A percentile compares a stretch with the other conserved stretches of the same genome.
Conservation (phyloP, 2,888 invertebrate species). For the Stenodera caucasica region DNA sequence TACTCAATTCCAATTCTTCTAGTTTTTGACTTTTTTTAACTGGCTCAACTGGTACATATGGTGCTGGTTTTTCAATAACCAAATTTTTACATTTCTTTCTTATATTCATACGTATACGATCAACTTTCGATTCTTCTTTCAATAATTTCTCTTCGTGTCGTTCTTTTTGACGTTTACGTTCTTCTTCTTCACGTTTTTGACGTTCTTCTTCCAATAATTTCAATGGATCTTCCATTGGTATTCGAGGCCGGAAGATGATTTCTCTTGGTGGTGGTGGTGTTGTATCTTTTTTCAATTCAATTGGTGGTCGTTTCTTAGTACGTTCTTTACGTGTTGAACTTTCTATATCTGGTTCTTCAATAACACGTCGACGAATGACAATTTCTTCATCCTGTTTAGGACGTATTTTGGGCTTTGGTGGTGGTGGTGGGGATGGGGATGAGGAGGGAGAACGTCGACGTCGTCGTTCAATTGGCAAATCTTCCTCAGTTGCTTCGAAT, state of each 20-base stretch:
- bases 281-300: conserved; percentile 32
- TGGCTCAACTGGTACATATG: conserved; percentile 49
- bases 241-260: conserved; percentile 37
- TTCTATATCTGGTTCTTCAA: conserved; percentile 41
- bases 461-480: conserved; percentile 37
- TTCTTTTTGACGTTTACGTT: conserved; percentile 49
- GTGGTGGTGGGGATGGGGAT: conserved; percentile 31
- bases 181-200: conserved; percentile 48
- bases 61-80: conserved; percentile 47
- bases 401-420: conserved; percentile 36
- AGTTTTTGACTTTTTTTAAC: conserved; percentile 51
- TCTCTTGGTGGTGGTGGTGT: conserved; percentile 42
- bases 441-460: conserved; percentile 30
- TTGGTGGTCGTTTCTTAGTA: conserved; percentile 42
- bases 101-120: conserved; percentile 47
- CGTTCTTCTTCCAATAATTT: conserved; percentile 43
- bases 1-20: conserved; percentile 50
- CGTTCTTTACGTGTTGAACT: conserved; percentile 45
- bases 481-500: conserved; percentile 49
- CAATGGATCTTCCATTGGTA: conserved; percentile 47
- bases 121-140: conserved; percentile 50
- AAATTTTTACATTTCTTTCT: conserved; percentile 49
- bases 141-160: conserved; percentile 46
- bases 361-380: conserved; percentile 47
- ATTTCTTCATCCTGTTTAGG: conserved; percentile 44